Conservation (phyloP, 2,797 vertebrate genomes). For the Cossypha heuglini region DNA sequence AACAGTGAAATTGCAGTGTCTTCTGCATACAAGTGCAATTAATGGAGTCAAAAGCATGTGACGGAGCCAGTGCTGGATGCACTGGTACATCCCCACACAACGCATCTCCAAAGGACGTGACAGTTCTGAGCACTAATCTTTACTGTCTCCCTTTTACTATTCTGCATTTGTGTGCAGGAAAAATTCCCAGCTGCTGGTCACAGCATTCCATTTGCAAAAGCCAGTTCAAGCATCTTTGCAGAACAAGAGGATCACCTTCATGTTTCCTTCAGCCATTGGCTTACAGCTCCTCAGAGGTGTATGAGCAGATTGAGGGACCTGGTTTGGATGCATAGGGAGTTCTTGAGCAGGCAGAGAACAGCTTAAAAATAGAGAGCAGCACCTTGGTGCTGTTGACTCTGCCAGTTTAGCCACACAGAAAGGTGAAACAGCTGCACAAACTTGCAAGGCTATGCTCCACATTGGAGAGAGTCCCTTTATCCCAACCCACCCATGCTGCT, state of each 20-base stretch:
- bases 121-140: neutral
- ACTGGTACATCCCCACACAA: neutral
- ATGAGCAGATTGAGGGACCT: neutral
- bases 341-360: neutral
- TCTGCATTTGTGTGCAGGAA: neutral
- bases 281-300: neutral
- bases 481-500: neutral
- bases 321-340: neutral
- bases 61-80: neutral
- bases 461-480: neutral
- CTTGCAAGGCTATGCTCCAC: neutral
- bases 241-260: neutral
- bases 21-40: neutral
- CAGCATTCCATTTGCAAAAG: neutral
- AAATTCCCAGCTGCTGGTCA: neutral
- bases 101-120: neutral
- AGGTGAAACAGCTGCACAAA: neutral
- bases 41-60: neutral
- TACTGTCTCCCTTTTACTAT: neutral
- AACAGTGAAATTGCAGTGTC: neutral
- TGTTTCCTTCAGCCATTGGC: accelerated
- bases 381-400: neutral
- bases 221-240: neutral
- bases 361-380: neutral
- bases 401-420: neutral